Evolutionary conservation across 2,888 invertebrate species (phyloP).

Genomic region (Lepidocyrtinus sp.): DNA sequence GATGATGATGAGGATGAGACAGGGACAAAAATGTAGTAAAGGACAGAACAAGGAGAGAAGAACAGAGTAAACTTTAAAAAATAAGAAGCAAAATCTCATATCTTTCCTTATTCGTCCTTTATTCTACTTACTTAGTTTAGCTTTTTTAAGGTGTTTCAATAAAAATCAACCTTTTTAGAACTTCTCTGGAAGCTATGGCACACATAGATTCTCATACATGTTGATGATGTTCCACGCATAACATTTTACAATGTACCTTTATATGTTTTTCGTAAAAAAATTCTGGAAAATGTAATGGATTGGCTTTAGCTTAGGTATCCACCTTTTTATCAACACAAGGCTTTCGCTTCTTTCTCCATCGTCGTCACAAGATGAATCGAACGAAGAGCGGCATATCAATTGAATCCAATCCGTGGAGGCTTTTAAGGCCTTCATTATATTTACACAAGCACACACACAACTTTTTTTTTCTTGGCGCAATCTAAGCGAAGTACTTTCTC

Average conservation of each 20-base stretch:
- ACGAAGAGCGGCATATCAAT: conserved; percentile 63
- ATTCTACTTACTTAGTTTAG: conserved; percentile 23
- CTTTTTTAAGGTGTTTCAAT: not conserved
- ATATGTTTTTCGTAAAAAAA: not conserved
- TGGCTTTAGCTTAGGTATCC: conserved; percentile 9
- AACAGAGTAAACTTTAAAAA: conserved; percentile 42
- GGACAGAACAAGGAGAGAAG: conserved; percentile 21
- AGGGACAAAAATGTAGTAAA: conserved; percentile 22
- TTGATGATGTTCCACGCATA: not conserved
- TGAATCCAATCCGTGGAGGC: conserved; percentile 68
- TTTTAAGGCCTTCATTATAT: conserved; percentile 70
- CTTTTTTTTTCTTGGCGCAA: not conserved
- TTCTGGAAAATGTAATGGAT: conserved; percentile 42
- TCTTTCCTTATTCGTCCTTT: conserved; percentile 28
- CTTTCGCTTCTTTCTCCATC: conserved; percentile 19
- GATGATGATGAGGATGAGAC: conserved; percentile 42
- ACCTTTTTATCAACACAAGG: conserved; percentile 9
- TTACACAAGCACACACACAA: conserved; percentile 67
- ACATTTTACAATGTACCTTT: not conserved
- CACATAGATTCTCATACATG: not conserved
- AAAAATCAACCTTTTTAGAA: not conserved
- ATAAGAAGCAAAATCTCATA: conserved; percentile 55
- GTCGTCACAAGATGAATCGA: conserved; percentile 22
- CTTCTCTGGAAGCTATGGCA: not conserved
- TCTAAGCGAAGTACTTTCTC: not conserved